Base-by-base conservation (phyloP, 1,140 invertebrate species). In the Dendrolimus kikuchii region DNA sequence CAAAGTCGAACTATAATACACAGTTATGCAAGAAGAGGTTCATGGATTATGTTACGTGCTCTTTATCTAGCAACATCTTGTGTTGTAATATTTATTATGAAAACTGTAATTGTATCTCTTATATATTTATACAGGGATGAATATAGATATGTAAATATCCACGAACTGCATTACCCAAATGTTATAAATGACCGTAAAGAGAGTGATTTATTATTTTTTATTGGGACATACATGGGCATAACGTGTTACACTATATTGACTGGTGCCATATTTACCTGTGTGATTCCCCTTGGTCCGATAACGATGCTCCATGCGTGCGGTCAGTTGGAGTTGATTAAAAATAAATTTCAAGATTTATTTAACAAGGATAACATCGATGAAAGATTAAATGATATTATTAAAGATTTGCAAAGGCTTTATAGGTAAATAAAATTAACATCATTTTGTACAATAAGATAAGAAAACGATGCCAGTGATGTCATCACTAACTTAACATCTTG, bases 301-400 rank as follows among this genome's bases (percentile, higher is more conserved):
- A 68, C 76, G 40, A 68, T 73, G 53, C 51, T 79, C 38, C 73
- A 79, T 49, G 62, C 59, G 5, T 76, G 74, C 50, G 76, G 71
- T 5, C 68, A 72, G 43, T 43, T 79, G 36, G 71, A 74, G 48
- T 44, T 77, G 40, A 49, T 61, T 0, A 68, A 39, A 37, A 58
- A 42, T 7, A 57, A 58, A 56, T 44, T 75, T 8, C 44, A 59
- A 6, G 53, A 50, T 5, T 49, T 69, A 0, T 73, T 66, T 57
- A 38, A 53, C 6, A 48, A 42, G 3, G 38, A 45, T 41, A 49
- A 56, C 37, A 46, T 55, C 3, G 59, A 57, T 8, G 44, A 51
- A 46, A 48, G 64, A 47, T 45, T 72, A 7, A 72, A 54, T 55
- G 49, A 57, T 50, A 55, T 68, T 39, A 59, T 62, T 10, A 44